Evolutionary conservation across 2,797 vertebrate species (phyloP), one percentile per base, ranked within the genome.

Genomic region (Coracias cyanogaster): DNA sequence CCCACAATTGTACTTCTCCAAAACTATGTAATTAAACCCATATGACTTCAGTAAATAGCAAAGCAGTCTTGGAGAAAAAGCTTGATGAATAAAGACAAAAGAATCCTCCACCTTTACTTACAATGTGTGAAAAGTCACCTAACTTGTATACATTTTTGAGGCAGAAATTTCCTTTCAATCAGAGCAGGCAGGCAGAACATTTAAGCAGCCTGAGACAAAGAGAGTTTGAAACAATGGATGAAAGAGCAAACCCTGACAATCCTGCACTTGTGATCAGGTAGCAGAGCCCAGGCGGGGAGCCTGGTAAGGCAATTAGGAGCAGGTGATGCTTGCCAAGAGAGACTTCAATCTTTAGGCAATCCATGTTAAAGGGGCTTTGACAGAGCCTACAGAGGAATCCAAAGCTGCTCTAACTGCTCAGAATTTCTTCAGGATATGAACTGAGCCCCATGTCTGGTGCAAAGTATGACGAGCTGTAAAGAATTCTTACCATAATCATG

Each of bases 191-290:
- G 55, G 43, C 51, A 80, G 61, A 84, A 9, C 10, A 46, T 90
- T 69, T 61, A 49, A 69, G 49, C 65, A 81, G 61, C 10, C 37
- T 18, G 51, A 77, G 33, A 90, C 73, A 93, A 89, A 79, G 66
- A 66, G 3, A 10, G 35, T 35, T 90, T 84, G 70, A 57, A 84
- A 72, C 46, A 94, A 88, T 37, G 49, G 73, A 69, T 79, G 82
- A 74, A 78, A 94, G 18, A 67, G 31, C 54, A 88, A 83, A 89
- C 33, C 35, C 52, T 79, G 88, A 84, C 73, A 95, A 26, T 35
- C n/a, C 20, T 7, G 9, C 33, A 21, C 55, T 72, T 52, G 17
- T 66, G 90, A 86, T 86, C 90, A 95, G 90, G 95, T 94, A 93
- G 77, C 46, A 78, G 77, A 91, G 39, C 54, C 43, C 62, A 58